phyloP scores from a whole-genome alignment of 1,140 invertebrate species.

The Anoplolepis gracilipes region DNA sequence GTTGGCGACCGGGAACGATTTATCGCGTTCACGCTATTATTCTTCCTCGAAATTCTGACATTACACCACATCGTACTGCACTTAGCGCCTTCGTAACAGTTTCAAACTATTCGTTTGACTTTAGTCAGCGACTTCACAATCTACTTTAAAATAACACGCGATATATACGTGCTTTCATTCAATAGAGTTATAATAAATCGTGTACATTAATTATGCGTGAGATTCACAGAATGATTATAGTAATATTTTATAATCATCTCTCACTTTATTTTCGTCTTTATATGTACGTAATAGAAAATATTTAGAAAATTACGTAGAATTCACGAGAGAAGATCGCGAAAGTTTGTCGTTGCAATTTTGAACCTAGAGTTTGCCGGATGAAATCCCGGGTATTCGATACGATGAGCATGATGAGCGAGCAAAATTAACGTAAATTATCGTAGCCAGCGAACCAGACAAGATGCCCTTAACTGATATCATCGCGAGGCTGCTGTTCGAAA shows the following conservation, averaged over 20 bases:
- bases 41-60: conserved; percentile 14
- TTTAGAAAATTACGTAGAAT: not conserved
- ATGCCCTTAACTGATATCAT: conserved; percentile 20
- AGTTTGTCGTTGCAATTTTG: not conserved
- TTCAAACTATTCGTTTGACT: not conserved
- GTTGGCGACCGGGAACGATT: not conserved
- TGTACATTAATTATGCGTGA: conserved; percentile 10
- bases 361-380: not conserved
- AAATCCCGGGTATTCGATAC: not conserved
- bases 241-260: too few species aligned
- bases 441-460: not conserved
- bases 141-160: too few species aligned
- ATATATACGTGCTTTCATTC: not conserved
- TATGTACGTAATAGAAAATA: not conserved
- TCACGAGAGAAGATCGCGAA: not conserved
- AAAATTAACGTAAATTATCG: conserved; percentile 45
- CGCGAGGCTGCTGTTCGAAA: not conserved
- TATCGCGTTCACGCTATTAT: conserved; percentile 10
- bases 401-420: not conserved
- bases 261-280: not conserved
- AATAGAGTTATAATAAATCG: not conserved
- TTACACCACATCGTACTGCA: not conserved
- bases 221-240: too few species aligned
- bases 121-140: not conserved
- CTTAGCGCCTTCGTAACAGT: not conserved